Percentiles rank a stretch among this genome's conserved stretches.
Conservation (phyloP, 2,797 vertebrate species). For the Rhinichthys osculus region DNA sequence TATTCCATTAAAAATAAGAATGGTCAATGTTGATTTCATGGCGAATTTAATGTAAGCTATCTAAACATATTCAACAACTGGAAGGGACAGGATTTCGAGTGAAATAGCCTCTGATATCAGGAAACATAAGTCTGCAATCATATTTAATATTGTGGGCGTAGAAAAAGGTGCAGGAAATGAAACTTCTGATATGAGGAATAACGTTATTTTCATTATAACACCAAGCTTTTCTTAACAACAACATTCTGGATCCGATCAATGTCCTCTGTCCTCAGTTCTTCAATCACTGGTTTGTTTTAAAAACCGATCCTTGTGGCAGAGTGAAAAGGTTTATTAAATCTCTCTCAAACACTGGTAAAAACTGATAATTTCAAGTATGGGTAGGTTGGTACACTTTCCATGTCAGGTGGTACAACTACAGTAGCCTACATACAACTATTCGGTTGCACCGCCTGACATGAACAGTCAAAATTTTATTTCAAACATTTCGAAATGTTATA, state of each 20-base stretch:
- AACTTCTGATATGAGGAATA: conserved; percentile 10
- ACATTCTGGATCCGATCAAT: not conserved
- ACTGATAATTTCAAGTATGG: too few species aligned
- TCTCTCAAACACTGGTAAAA: too few species aligned
- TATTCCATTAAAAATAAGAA: not conserved
- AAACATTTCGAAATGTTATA: too few species aligned
- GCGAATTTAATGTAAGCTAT: not conserved
- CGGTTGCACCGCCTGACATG: too few species aligned
- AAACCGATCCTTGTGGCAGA: not conserved
- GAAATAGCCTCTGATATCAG: not conserved
- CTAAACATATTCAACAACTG: not conserved
- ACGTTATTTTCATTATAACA: not conserved
- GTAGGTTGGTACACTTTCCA: too few species aligned
- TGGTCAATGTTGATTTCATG: not conserved
- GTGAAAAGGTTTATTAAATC: too few species aligned
- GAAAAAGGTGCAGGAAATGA: conserved; percentile 10
- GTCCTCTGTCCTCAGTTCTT: not conserved
- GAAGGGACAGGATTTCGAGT: not conserved
- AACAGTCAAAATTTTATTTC: too few species aligned
- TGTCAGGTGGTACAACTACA: too few species aligned
- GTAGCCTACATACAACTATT: not conserved
- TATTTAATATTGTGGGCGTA: not conserved
- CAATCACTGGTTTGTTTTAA: not conserved
- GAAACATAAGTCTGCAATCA: not conserved
- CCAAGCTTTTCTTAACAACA: not conserved